Percentiles rank a stretch among this genome's conserved stretches.
phyloP scores from a whole-genome alignment of 2,797 vertebrate species.

The Eupleurogrammus muticus region DNA sequence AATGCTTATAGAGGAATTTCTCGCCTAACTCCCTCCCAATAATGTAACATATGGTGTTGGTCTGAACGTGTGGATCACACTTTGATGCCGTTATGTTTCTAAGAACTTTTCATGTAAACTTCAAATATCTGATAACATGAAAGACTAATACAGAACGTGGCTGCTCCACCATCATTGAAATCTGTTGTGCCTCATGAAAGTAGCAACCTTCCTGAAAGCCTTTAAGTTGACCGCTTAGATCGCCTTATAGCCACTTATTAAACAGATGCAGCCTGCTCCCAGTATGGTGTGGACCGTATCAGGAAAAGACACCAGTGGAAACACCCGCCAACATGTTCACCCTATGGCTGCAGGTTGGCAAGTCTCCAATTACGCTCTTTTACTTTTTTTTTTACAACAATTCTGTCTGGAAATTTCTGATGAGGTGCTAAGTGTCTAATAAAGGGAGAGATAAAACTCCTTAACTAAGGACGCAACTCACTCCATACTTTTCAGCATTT shows the following conservation, averaged over 20 bases:
- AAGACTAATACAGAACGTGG: slow-evolving; percentile 32
- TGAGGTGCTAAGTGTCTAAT: slow-evolving; percentile 85
- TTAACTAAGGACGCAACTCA: slow-evolving; percentile 73
- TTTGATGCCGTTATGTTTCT: slow-evolving; percentile 21
- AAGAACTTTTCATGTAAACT: slow-evolving; percentile 11
- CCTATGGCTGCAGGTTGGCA: slow-evolving; percentile 70
- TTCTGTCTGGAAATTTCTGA: slow-evolving; percentile 81
- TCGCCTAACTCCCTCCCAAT: slow-evolving; percentile 16
- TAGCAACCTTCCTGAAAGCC: slow-evolving; percentile 26
- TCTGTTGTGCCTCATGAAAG: slow-evolving; percentile 28
- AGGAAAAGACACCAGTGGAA: slow-evolving; percentile 62
- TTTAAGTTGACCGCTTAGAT: slow-evolving; percentile 35
- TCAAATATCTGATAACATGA: slow-evolving; percentile 41
- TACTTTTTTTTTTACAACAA: slow-evolving; percentile 55
- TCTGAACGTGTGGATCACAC: slow-evolving; percentile 20
- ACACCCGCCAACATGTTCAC: slow-evolving; percentile 65
- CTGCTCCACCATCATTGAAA: slow-evolving; percentile 37
- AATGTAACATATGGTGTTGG: slow-evolving; percentile 22
- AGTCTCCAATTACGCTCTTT: slow-evolving; percentile 56
- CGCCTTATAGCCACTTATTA: slow-evolving; percentile 29
- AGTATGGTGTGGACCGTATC: slow-evolving; percentile 38
- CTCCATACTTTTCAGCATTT: slow-evolving; percentile 65
- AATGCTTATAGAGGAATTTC: slow-evolving; percentile 41
- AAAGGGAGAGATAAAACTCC: slow-evolving; percentile 79
- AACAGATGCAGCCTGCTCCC: slow-evolving; percentile 43